Evolutionary conservation across 2,888 invertebrate genomes (phyloP).

Genomic region (Nemapogon koenigi): DNA sequence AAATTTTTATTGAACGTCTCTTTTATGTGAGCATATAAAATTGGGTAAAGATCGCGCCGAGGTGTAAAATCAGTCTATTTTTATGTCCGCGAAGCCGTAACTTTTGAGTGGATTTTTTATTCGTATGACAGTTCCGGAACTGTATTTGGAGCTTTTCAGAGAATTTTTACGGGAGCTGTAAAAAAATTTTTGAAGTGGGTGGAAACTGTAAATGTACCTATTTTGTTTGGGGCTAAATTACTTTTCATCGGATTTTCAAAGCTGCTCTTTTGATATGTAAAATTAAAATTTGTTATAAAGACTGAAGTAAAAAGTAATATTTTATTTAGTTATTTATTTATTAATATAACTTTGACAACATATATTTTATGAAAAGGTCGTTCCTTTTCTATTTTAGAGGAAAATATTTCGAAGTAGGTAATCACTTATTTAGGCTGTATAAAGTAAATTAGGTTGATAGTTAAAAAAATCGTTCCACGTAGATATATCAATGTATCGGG

Average conservation of each 20-base stretch:
- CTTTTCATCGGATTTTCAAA: not conserved
- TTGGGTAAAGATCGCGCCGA: constrained; percentile 37
- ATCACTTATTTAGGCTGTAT: too few species aligned
- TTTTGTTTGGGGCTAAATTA: not conserved
- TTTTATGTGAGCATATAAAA: constrained; percentile 49
- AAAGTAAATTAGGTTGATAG: too few species aligned
- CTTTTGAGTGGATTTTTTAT: constrained; percentile 49
- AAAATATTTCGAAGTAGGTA: too few species aligned
- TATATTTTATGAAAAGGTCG: too few species aligned
- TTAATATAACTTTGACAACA: too few species aligned
- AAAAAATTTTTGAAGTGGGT: constrained; percentile 1
- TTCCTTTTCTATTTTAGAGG: too few species aligned
- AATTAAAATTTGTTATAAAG: too few species aligned
- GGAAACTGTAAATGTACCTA: not conserved
- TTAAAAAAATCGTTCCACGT: too few species aligned
- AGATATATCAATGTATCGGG: too few species aligned
- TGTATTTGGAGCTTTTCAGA: constrained; percentile 24
- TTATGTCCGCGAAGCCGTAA: constrained; percentile 46
- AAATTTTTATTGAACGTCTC: constrained; percentile 49
- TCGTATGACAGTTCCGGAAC: constrained; percentile 39
- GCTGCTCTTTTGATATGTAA: too few species aligned
- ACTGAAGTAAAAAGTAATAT: too few species aligned
- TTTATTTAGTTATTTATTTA: too few species aligned
- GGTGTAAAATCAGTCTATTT: constrained; percentile 56
- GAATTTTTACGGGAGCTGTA: constrained; percentile 20